A percentile compares a stretch with the other conserved stretches of the same genome.
These are phyloP conservation scores for Melanerpes aurifrons DNA, from an alignment of 2,113 vertebrate genomes.

Conservation along the genomic window DNA sequence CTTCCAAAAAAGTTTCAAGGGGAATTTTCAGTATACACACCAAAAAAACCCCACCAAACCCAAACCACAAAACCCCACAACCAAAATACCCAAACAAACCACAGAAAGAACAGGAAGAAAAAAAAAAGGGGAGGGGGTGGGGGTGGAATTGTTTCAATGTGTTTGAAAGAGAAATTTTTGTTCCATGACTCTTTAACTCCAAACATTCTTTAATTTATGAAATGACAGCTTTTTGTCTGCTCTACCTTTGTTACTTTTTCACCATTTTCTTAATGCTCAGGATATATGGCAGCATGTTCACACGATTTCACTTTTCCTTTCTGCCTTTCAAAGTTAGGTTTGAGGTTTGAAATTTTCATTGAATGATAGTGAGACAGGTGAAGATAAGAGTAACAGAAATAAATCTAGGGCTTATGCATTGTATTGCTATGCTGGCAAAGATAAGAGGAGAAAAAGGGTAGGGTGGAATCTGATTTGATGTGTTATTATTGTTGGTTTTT, in stretches of 20 bases:
- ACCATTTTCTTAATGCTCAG: not conserved
- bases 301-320: not conserved
- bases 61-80: no score
- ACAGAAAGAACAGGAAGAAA: not conserved
- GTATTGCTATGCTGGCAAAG: not conserved
- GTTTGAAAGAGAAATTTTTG: not conserved
- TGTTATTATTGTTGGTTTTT: not conserved
- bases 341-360: not conserved
- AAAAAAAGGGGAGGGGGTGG: fast-evolving
- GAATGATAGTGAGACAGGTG: not conserved
- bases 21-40: not conserved
- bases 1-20: not conserved
- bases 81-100: no score
- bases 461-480: not conserved
- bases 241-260: not conserved
- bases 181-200: not conserved
- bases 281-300: not conserved
- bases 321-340: not conserved
- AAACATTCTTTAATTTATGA: not conserved
- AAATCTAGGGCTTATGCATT: not conserved
- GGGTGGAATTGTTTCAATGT: not conserved
- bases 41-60: not conserved
- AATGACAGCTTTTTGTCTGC: not conserved
- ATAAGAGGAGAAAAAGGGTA: not conserved
- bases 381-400: not conserved